Evolutionary conservation across 2,113 vertebrate species (phyloP).

Genomic region (human): GRCh38 chr12:49391501-49392000

Average conservation of each 20-base stretch:
- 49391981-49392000: slow-evolving; percentile 43
- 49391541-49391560: background rate
- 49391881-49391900: slow-evolving; percentile 36
- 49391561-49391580: slow-evolving; percentile 16
- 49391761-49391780: slow-evolving; percentile 37
- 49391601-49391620: slow-evolving; percentile 34
- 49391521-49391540: too few relatives aligned
- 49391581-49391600: slow-evolving; percentile 45
- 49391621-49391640: background rate
- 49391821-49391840: slow-evolving; percentile 47
- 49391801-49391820: slow-evolving; percentile 34
- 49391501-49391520: too few relatives aligned
- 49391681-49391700: slow-evolving; percentile 39
- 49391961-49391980: slow-evolving; percentile 62
- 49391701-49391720: slow-evolving; percentile 40
- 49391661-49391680: slow-evolving; percentile 13
- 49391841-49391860: background rate
- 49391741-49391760: slow-evolving; percentile 27
- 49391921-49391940: slow-evolving; percentile 68
- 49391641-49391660: background rate
- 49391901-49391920: slow-evolving; percentile 45
- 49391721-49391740: slow-evolving; percentile 43
- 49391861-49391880: background rate
- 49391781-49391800: slow-evolving; percentile 56
- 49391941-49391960: slow-evolving; percentile 49